Evolutionary conservation across 2,888 invertebrate genomes (phyloP).

Genomic region (Drosophila seclusa): DNA sequence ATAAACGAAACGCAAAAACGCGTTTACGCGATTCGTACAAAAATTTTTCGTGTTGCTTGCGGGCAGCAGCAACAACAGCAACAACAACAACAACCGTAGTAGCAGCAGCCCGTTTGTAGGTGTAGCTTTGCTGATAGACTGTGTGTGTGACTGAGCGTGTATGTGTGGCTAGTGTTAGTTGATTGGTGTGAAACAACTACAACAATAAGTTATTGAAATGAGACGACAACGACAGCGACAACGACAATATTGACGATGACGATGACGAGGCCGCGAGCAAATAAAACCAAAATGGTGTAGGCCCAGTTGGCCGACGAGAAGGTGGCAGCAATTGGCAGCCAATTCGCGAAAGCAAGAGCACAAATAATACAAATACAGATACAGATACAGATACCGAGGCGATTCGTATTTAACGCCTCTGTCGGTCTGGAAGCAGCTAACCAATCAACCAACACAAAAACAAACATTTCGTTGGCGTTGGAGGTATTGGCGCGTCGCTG

Average conservation of each 20-base stretch:
- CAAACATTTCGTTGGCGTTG: slow-evolving; percentile 46
- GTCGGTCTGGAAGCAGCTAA: slow-evolving; percentile 39
- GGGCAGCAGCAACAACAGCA: slow-evolving; percentile 42
- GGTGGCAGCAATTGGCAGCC: slow-evolving; percentile 70
- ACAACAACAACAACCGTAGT: slow-evolving; percentile 36
- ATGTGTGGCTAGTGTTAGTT: slow-evolving; percentile 42
- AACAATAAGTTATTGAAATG: slow-evolving; percentile 81
- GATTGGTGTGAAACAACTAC: slow-evolving; percentile 70
- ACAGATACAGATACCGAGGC: slow-evolving; percentile 7
- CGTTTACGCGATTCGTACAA: slow-evolving; percentile 84
- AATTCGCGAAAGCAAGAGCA: slow-evolving; percentile 44
- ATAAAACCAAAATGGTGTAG: slow-evolving; percentile 80
- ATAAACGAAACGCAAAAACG: slow-evolving; percentile 82
- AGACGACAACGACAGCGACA: slow-evolving; percentile 66
- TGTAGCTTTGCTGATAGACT: slow-evolving; percentile 62
- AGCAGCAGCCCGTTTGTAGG: slow-evolving; percentile 61
- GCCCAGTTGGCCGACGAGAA: slow-evolving; percentile 66
- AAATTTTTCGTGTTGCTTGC: slow-evolving; percentile 62
- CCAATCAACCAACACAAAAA: slow-evolving; percentile 62
- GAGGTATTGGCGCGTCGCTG: slow-evolving; percentile 64
- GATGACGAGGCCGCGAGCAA: slow-evolving; percentile 57
- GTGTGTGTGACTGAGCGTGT: slow-evolving; percentile 17
- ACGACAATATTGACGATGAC: slow-evolving; percentile 57
- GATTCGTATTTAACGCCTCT: slow-evolving; percentile 49
- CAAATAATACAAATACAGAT: slow-evolving; percentile 31